Percentiles rank a stretch among this genome's conserved stretches.
Conservation (phyloP, 2,113 vertebrate species). For the Cairina moschata region DNA sequence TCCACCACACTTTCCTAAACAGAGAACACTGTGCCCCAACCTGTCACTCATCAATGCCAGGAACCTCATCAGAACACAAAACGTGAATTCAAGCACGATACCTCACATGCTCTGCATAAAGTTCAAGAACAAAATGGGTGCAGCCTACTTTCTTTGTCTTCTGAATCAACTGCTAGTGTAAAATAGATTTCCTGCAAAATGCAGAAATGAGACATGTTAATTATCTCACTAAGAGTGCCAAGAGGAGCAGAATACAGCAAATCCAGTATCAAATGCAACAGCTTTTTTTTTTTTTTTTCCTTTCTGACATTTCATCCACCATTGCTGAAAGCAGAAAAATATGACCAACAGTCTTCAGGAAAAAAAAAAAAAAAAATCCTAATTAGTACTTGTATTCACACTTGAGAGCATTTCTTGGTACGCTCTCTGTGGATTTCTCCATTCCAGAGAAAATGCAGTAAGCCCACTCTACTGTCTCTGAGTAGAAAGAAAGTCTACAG, state of each 20-base stretch:
- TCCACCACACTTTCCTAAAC: background rate
- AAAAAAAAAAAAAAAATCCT: background rate
- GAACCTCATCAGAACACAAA: background rate
- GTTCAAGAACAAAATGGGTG: background rate
- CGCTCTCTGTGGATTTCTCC: background rate
- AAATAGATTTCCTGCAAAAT: background rate
- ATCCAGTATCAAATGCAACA: background rate
- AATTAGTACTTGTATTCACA: background rate
- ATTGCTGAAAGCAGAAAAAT: background rate
- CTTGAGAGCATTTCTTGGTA: background rate
- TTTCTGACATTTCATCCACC: background rate
- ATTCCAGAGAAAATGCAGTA: background rate
- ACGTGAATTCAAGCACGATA: background rate
- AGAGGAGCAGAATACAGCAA: background rate
- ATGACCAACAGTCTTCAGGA: background rate
- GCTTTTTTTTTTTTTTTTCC: background rate
- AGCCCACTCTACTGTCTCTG: background rate
- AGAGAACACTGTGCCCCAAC: background rate
- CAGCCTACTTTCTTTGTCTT: background rate
- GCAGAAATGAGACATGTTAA: accelerated
- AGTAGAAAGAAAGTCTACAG: background rate
- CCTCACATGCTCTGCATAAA: background rate
- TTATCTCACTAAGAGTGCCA: background rate
- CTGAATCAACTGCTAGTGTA: background rate
- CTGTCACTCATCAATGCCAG: accelerated